Evolutionary conservation across 2,113 vertebrate species (phyloP).

Genomic region (Lamprotornis superbus): DNA sequence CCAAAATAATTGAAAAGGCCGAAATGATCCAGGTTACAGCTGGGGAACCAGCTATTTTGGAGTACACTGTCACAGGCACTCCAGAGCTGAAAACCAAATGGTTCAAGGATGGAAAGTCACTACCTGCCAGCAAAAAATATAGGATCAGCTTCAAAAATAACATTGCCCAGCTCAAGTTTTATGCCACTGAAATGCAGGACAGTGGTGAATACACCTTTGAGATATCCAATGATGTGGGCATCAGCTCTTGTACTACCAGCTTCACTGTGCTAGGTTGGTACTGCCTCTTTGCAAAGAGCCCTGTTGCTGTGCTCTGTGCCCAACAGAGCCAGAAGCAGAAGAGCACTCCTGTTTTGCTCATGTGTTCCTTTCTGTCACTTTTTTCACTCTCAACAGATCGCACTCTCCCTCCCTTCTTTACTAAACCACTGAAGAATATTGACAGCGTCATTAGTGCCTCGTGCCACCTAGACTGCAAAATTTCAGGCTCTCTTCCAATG

Average conservation of each 20-base stretch:
- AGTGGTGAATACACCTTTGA: conserved; percentile 92
- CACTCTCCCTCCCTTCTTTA: conserved; percentile 91
- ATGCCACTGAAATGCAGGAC: conserved; percentile 86
- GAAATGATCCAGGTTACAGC: conserved; percentile 93
- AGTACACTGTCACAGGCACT: conserved; percentile 90
- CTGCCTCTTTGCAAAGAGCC: neutral
- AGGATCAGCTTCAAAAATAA: conserved; percentile 94
- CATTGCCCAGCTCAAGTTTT: conserved; percentile 89
- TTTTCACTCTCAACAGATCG: conserved; percentile 86
- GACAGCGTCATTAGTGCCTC: conserved; percentile 80
- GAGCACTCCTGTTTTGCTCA: neutral
- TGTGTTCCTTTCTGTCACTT: conserved; percentile 38
- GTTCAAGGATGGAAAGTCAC: conserved; percentile 90
- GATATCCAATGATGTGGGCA: conserved; percentile 92
- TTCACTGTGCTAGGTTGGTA: conserved; percentile 92
- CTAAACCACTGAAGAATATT: conserved; percentile 88
- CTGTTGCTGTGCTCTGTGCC: neutral
- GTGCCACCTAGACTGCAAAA: conserved; percentile 87
- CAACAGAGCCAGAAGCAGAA: neutral
- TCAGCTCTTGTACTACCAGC: conserved; percentile 87
- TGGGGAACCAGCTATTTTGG: conserved; percentile 90
- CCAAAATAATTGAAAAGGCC: conserved; percentile 89
- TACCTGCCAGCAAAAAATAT: conserved; percentile 91
- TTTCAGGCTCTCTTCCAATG: conserved; percentile 95
- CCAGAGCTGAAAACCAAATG: conserved; percentile 96